phyloP scores from a whole-genome alignment of 2,113 vertebrate genomes.

The Micromys minutus region DNA sequence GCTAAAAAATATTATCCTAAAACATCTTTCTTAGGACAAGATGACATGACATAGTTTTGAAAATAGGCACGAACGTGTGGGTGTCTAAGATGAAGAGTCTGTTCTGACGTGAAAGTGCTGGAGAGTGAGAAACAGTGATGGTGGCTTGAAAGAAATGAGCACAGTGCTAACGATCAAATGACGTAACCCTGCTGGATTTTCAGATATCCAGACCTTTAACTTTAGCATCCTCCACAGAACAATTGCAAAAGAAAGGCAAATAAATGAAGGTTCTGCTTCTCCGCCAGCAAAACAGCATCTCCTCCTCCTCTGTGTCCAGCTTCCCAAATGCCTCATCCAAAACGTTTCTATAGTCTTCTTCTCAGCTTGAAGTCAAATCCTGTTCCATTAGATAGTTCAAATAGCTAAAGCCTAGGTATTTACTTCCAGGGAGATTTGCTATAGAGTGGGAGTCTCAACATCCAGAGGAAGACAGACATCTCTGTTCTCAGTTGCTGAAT shows the following conservation, averaged over 20 bases:
- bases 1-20: background rate
- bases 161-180: background rate
- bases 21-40: background rate
- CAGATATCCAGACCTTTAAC: background rate
- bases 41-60: background rate
- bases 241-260: background rate
- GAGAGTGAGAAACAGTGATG: background rate
- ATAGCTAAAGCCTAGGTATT: conserved; percentile 12
- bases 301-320: background rate
- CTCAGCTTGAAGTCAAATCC: conserved; percentile 1
- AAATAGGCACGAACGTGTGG: background rate
- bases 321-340: background rate
- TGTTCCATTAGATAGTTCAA: background rate
- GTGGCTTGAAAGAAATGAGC: background rate
- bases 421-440: background rate
- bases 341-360: conserved; percentile 8
- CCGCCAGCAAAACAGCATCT: background rate
- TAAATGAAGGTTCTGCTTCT: background rate
- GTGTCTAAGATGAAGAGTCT: background rate
- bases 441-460: background rate
- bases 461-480: background rate
- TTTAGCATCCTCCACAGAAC: background rate
- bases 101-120: background rate
- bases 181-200: background rate
- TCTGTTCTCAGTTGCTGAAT: background rate